Conservation (phyloP, 2,888 invertebrate genomes). For the Malthinus flaveolus region DNA sequence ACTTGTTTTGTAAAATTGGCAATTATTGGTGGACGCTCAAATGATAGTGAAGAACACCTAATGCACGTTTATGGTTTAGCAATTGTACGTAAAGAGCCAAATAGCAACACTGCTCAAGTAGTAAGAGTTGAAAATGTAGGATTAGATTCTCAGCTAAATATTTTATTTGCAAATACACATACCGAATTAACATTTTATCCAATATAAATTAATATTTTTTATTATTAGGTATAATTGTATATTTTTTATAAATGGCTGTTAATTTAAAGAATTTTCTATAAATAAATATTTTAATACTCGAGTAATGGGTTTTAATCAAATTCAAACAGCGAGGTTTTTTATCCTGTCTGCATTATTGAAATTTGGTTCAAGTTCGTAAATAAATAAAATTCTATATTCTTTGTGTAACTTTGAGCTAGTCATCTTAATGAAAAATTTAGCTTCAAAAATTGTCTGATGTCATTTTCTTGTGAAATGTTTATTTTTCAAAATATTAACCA, state of each 20-base stretch:
- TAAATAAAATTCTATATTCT: no score
- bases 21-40: slow-evolving; percentile 62
- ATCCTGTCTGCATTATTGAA: no score
- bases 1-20: slow-evolving; percentile 67
- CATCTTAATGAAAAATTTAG: no score
- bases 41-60: slow-evolving; percentile 62
- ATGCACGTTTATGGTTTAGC: slow-evolving; percentile 72
- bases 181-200: slow-evolving; percentile 69
- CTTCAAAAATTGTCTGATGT: no score
- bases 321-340: no score
- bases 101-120: slow-evolving; percentile 59
- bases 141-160: slow-evolving; percentile 68
- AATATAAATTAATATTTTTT: slow-evolving; percentile 8
- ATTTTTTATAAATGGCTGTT: slow-evolving; percentile 1
- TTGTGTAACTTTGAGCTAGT: no score
- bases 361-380: no score
- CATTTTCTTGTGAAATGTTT: no score
- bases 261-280: neutral
- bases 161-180: slow-evolving; percentile 67
- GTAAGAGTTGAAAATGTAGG: slow-evolving; percentile 68
- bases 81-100: slow-evolving; percentile 64
- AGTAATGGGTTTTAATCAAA: no score
- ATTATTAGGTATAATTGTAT: slow-evolving; percentile 5
- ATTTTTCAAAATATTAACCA: no score
- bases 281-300: no score